phyloP scores from a whole-genome alignment of 2,797 vertebrate genomes.

The Hippoglossus hippoglossus region DNA sequence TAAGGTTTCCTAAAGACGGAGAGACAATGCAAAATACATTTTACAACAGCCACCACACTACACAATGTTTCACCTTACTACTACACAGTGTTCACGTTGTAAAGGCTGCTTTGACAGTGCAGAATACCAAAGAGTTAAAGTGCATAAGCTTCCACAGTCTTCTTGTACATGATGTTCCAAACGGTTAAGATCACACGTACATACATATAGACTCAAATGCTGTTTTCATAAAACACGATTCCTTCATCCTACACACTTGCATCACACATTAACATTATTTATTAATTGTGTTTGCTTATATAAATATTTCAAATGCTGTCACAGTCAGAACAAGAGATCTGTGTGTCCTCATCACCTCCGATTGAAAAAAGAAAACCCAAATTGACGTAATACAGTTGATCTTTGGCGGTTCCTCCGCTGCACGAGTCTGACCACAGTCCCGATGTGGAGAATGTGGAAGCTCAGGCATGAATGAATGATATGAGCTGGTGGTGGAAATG shows the following conservation, averaged over 20 bases:
- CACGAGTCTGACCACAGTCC: constrained; percentile 18
- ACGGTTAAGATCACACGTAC: background rate
- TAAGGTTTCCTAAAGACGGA: constrained; percentile 5
- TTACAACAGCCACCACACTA: constrained; percentile 24
- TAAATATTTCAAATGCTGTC: constrained; percentile 4
- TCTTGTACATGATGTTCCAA: background rate
- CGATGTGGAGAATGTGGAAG: constrained; percentile 41
- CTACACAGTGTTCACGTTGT: background rate
- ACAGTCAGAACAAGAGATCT: background rate
- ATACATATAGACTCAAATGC: constrained; percentile 5
- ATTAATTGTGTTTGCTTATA: constrained; percentile 32
- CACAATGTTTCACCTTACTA: constrained; percentile 17
- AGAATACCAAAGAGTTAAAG: constrained; percentile 12
- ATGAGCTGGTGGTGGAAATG: constrained; percentile 67
- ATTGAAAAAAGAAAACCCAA: background rate
- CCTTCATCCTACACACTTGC: constrained; percentile 17
- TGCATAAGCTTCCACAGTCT: background rate
- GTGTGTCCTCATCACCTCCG: too few relatives aligned
- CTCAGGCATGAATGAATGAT: constrained; percentile 67
- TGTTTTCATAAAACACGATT: constrained; percentile 16
- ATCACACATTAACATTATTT: constrained; percentile 16
- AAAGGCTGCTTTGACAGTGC: background rate
- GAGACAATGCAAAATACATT: constrained; percentile 42
- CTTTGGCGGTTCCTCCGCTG: background rate
- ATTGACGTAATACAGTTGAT: constrained; percentile 2